Percentiles rank a stretch among this genome's conserved stretches.
phyloP scores from a whole-genome alignment of 2,888 invertebrate genomes.

The Lasioglossum marginatum region DNA sequence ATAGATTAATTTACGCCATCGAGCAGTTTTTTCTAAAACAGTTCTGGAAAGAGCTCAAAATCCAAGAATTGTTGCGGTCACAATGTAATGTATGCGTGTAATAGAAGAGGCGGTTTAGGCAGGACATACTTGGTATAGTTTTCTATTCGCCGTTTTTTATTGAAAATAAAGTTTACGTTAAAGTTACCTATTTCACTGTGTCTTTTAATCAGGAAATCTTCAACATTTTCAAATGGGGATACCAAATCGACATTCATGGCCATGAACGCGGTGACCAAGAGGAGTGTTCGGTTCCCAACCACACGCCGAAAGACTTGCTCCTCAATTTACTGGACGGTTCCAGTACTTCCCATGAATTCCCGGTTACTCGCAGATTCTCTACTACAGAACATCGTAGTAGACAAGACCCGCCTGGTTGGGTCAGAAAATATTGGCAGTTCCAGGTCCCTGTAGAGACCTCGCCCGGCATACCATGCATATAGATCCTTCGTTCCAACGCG shows the following conservation, averaged over 20 bases:
- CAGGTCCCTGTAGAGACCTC: not conserved
- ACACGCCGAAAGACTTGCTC: not conserved
- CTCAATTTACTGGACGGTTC: not conserved
- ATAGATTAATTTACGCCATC: not conserved
- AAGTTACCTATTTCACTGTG: too few species aligned
- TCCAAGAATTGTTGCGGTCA: too few species aligned
- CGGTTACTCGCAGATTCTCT: not conserved
- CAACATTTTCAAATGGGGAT: not conserved
- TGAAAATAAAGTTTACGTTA: too few species aligned
- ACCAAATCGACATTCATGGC: not conserved
- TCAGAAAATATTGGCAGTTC: conserved; percentile 12
- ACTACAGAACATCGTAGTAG: not conserved
- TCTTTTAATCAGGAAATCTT: too few species aligned
- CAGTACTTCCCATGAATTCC: not conserved
- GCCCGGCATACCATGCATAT: not conserved
- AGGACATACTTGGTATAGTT: too few species aligned
- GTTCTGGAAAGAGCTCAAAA: too few species aligned
- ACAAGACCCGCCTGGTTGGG: not conserved
- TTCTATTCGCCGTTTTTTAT: too few species aligned
- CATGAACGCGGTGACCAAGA: not conserved
- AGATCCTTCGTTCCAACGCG: conserved; percentile 11
- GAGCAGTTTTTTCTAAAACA: not conserved
- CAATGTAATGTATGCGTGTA: too few species aligned
- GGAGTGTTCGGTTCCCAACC: not conserved
- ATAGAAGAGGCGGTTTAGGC: too few species aligned